Base-by-base conservation (phyloP, 2,113 vertebrate genomes). In the Polyodon spathula region DNA sequence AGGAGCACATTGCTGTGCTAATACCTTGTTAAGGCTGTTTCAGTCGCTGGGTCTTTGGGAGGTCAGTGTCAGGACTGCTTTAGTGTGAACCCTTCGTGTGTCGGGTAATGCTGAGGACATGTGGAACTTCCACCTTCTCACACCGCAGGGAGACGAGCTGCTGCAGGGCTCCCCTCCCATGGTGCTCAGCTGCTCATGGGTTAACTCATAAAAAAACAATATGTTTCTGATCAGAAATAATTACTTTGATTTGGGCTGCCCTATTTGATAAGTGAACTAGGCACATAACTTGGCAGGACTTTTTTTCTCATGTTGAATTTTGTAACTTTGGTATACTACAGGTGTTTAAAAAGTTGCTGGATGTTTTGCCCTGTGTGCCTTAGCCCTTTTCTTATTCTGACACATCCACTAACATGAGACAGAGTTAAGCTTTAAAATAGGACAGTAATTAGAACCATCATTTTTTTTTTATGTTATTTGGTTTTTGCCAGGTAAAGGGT, bases 11-110 rank as follows among this genome's bases (percentile, higher is more conserved):
- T 59, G 66, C 63, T 43, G 70, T 73, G 80, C 84, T 90, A 87
- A 87, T 88, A 69, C 78, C 76, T 86, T 83, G 79, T 86, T 89
- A 85, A 80, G 75, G 72, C 69, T 72, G 63, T 84, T 87, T 83
- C 76, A 80, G 77, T 84, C 78, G 78, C 76, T 63, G 73, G 74
- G 79, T 85, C 86, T 84, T 70, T 6, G 64, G 9, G 71, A 85
- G 79, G 86, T 88, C 83, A 85, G 68, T 84, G 84, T 90, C 84
- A 87, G 78, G 75, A 80, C 75, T 68, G 14, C 73, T 90, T 89
- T 87, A 70, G 72, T 68, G 68, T 70, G 64, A 85, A 71, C 66
- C 62, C 78, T 82, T 87, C 82, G 88, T 69, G 65, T 76, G 71
- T 62, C 68, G 76, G 80, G 73, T 83, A 71, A 80, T 78, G 63